A percentile compares a stretch with the other conserved stretches of the same genome.
Evolutionary conservation across 2,113 vertebrate species (phyloP).

Genomic region (Carassius carassius): DNA sequence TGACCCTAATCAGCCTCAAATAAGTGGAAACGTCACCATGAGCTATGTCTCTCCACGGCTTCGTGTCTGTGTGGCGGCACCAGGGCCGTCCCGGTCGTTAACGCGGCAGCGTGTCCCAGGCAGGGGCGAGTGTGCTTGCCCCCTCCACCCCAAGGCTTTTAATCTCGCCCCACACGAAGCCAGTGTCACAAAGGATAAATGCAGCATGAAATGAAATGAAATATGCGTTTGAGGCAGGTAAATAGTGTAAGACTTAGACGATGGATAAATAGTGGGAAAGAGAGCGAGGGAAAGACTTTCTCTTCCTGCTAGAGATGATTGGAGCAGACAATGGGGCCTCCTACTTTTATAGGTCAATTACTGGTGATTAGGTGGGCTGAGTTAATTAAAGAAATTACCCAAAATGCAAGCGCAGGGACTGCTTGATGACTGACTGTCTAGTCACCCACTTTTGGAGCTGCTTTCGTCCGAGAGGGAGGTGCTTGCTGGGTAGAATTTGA

Average conservation of each 20-base stretch:
- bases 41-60: constrained; percentile 92
- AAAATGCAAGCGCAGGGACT: constrained; percentile 77
- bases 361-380: constrained; percentile 87
- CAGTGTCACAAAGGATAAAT: constrained; percentile 81
- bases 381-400: constrained; percentile 83
- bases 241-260: constrained; percentile 44
- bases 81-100: constrained; percentile 79
- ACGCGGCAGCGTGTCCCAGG: constrained; percentile 77
- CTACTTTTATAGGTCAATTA: constrained; percentile 90
- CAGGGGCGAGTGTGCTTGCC: constrained; percentile 76
- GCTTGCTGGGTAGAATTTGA: constrained; percentile 74
- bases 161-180: constrained; percentile 68
- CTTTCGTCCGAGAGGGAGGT: constrained; percentile 65
- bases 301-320: constrained; percentile 81
- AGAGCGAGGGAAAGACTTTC: constrained; percentile 48
- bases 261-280: constrained; percentile 53
- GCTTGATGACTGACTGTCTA: constrained; percentile 70
- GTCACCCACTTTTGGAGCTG: constrained; percentile 63
- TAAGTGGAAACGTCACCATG: constrained; percentile 99
- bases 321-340: constrained; percentile 83
- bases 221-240: constrained; percentile 49
- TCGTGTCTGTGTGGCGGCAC: constrained; percentile 31
- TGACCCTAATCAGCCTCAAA: constrained; percentile 99
- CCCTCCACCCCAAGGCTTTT: constrained; percentile 68
- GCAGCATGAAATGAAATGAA: constrained; percentile 68